Evolutionary conservation across 2,113 vertebrate genomes (phyloP).

Genomic region (Saccopteryx leptura): DNA sequence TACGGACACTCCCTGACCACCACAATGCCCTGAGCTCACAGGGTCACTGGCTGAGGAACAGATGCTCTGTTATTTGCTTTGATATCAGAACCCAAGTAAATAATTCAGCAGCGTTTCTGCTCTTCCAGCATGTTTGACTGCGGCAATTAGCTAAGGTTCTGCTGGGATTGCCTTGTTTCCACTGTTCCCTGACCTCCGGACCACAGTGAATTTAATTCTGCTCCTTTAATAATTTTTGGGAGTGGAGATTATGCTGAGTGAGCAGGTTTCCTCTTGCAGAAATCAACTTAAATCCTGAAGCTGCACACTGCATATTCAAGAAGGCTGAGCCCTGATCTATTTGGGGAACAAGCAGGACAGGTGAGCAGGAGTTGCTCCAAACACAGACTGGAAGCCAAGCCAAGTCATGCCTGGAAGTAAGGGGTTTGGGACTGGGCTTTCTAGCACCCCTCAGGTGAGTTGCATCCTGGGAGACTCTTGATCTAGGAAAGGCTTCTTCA

Average conservation of each 20-base stretch:
- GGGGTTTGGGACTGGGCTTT: rapidly evolving
- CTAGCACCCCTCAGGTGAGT: not conserved
- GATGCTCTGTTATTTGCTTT: not conserved
- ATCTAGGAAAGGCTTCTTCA: not conserved
- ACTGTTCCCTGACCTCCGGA: conserved; percentile 44
- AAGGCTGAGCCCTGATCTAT: not conserved
- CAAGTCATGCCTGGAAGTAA: too few species aligned
- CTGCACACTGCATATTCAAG: not conserved
- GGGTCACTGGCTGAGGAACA: rapidly evolving
- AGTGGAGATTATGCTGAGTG: conserved; percentile 59
- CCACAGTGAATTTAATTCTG: conserved; percentile 67
- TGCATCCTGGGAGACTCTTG: not conserved
- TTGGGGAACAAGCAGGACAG: not conserved
- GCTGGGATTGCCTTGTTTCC: conserved; percentile 62
- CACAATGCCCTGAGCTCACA: not conserved
- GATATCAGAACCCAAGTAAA: not conserved
- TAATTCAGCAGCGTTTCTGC: conserved; percentile 3
- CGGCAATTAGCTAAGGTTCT: conserved; percentile 54
- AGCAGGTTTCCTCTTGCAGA: conserved; percentile 38
- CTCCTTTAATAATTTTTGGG: conserved; percentile 72
- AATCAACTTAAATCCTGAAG: conserved; percentile 41
- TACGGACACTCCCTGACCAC: not conserved
- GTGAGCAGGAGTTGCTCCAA: not conserved
- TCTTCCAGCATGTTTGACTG: not conserved
- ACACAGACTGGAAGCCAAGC: not conserved